These are phyloP conservation scores for Meles meles DNA, from an alignment of 2,113 vertebrate genomes.

Conservation along the genomic window DNA sequence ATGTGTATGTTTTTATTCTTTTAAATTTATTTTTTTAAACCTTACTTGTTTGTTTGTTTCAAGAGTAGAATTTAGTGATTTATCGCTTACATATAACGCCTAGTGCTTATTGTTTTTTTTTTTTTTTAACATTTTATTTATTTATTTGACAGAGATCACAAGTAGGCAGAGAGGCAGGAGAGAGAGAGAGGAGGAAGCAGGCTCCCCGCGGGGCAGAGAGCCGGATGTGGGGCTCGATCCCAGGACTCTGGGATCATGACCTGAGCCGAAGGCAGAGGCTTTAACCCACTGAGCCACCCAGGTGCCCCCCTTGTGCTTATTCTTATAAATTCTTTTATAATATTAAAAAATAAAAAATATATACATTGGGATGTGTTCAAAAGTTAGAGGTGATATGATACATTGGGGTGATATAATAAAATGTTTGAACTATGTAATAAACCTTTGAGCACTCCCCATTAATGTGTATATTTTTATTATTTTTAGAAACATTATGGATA, in stretches of 20 bases:
- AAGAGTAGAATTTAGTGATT: background rate
- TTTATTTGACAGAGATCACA: too few species aligned
- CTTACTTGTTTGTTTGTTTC: background rate
- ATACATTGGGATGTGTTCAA: background rate
- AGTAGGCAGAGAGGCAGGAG: too few species aligned
- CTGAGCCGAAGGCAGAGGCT: too few species aligned
- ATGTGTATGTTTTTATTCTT: background rate
- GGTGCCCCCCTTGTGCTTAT: background rate
- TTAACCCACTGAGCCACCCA: too few species aligned
- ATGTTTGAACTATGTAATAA: background rate
- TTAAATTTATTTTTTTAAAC: background rate
- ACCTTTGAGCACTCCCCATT: background rate
- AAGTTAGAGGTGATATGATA: background rate
- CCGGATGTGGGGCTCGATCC: too few species aligned
- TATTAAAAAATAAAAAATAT: background rate
- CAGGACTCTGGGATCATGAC: too few species aligned
- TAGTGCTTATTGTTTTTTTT: background rate
- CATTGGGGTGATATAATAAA: background rate
- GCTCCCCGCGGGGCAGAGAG: too few species aligned
- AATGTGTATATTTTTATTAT: background rate
- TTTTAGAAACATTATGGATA: background rate
- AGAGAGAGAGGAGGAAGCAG: too few species aligned
- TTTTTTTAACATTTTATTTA: too few species aligned
- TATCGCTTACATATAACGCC: background rate
- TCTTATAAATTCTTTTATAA: background rate